Percentiles rank a stretch among this genome's conserved stretches.
Conservation (phyloP, 2,797 vertebrate species). For the Neomorphus geoffroyi region DNA sequence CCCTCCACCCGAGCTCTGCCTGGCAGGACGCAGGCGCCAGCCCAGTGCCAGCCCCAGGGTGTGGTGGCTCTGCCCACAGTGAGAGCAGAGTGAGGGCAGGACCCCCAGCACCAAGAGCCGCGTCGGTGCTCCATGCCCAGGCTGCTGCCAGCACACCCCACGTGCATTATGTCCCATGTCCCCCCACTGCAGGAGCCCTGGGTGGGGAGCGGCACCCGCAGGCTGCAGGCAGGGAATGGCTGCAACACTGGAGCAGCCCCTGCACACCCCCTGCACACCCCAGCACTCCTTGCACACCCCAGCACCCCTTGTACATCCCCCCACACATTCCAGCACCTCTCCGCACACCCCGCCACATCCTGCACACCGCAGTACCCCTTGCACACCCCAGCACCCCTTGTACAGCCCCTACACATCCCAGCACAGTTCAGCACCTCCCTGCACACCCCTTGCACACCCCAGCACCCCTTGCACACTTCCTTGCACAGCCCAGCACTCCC, state of each 20-base stretch:
- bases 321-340: too few species aligned
- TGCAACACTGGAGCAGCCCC: background rate
- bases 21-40: accelerated
- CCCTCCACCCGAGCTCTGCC: background rate
- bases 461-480: background rate
- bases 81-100: background rate
- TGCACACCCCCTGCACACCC: too few species aligned
- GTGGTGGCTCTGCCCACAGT: background rate
- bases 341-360: background rate
- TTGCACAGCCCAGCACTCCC: too few species aligned
- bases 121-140: accelerated
- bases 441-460: too few species aligned
- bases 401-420: too few species aligned
- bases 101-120: background rate
- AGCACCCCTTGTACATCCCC: background rate
- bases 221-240: background rate
- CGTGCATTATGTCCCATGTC: accelerated
- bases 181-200: background rate
- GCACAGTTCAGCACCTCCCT: too few species aligned
- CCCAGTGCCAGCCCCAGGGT: background rate
- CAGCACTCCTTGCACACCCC: too few species aligned
- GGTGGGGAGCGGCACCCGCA: background rate
- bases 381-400: too few species aligned
- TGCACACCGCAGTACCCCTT: too few species aligned
- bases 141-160: background rate